Evolutionary conservation across 2,888 invertebrate species (phyloP).

Genomic region (Invenusta paracnida): DNA sequence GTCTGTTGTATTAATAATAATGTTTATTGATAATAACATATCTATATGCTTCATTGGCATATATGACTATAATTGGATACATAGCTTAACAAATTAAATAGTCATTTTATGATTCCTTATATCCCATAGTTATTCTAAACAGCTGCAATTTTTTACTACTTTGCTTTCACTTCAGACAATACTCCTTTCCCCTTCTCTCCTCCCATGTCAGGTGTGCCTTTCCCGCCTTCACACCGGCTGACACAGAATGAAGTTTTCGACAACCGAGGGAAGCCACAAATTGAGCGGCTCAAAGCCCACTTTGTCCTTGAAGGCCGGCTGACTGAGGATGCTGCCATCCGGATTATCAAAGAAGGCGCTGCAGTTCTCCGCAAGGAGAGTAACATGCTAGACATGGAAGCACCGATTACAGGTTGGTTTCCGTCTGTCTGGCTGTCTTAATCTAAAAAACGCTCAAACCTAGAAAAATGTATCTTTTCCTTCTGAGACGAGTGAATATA

Average conservation of each 20-base stretch:
- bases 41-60: too few relatives aligned
- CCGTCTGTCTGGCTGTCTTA: neutral
- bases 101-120: too few relatives aligned
- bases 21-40: too few relatives aligned
- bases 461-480: too few relatives aligned
- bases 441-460: too few relatives aligned
- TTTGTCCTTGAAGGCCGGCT: conserved; percentile 96
- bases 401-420: conserved; percentile 78
- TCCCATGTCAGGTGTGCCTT: conserved; percentile 76
- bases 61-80: too few relatives aligned
- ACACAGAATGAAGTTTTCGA: conserved; percentile 94
- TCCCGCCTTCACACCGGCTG: conserved; percentile 95
- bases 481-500: too few relatives aligned
- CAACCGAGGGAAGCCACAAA: conserved; percentile 81
- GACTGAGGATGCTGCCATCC: conserved; percentile 91
- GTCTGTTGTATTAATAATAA: too few relatives aligned
- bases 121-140: too few relatives aligned
- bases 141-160: too few relatives aligned
- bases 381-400: conserved; percentile 99
- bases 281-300: conserved; percentile 95
- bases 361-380: conserved; percentile 85
- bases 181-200: neutral
- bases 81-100: too few relatives aligned
- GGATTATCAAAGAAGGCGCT: conserved; percentile 92
- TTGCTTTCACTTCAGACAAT: neutral